Evolutionary conservation across 2,888 invertebrate genomes (phyloP), one percentile per base, ranked within the genome.

Genomic region (Cryptocheilus praepositus): DNA sequence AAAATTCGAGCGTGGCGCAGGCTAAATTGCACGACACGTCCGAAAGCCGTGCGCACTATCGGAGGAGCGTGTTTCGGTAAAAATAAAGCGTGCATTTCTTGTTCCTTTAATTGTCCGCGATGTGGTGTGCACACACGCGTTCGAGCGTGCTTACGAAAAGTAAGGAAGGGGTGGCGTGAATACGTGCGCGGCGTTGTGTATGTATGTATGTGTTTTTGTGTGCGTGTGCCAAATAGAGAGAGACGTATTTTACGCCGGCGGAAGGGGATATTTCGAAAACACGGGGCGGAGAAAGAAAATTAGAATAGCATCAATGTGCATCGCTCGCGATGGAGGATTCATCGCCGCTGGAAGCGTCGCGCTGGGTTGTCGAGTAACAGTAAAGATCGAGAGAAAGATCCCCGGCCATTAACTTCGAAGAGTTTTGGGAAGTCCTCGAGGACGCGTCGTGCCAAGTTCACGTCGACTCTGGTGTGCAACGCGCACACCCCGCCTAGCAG

Each of bases 261-360:
- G 22, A 36, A 53, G 52, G 55, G 49, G 18, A 49, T 49, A 22
- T 25, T 52, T 19, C 15, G 53, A 53, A 70, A 65, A 22, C 55
- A 65, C 59, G 57, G 25, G 64, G 52, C 44, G 63, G 54, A 43
- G 46, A 58, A 13, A 36, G 49, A 18, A 59, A 22, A 53, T 21
- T 25, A 36, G 62, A 46, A 18, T 19, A 46, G 13, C n/a, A 15
- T 46, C 51, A 51, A 43, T 36, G 25, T 11, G 21, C 53, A 53
- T 53, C 36, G 36, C 19, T 53, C 46, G 57, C 60, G 65, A 53
- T 63, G 62, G 67, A 59, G 46, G 63, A 36, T 28, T 64, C 62
- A 46, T 16, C 45, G n/a, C 67, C 61, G 64, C 57, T 67, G 76
- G 74, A 71, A 76, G 66, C 61, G 18, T 54, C 70, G 70, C 74